phyloP scores from a whole-genome alignment of 2,113 vertebrate species.

The Crotalus helleri region DNA sequence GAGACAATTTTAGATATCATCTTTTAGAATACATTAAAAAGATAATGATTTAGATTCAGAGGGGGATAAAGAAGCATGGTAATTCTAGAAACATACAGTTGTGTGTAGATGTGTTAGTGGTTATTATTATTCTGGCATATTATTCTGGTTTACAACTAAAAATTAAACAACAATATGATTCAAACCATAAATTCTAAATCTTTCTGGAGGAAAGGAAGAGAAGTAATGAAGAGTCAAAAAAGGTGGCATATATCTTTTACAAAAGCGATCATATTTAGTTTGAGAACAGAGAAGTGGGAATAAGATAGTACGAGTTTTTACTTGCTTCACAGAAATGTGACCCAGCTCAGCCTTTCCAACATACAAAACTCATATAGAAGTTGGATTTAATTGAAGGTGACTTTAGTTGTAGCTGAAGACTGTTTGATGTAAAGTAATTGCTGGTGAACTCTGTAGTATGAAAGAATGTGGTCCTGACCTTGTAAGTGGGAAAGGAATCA shows the following conservation, averaged over 20 bases:
- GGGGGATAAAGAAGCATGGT: not conserved
- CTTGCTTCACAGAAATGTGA: not conserved
- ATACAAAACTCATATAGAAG: not conserved
- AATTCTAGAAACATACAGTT: not conserved
- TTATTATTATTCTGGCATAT: not conserved
- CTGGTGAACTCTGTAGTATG: not conserved
- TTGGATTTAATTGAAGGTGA: not conserved
- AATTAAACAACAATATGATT: not conserved
- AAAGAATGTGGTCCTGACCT: not conserved
- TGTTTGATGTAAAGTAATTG: not conserved
- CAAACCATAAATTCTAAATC: not conserved
- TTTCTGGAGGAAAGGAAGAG: not conserved
- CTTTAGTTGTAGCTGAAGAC: not conserved
- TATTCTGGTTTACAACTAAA: not conserved
- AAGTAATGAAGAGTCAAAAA: not conserved
- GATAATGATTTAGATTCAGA: not conserved
- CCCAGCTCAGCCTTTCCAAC: not conserved
- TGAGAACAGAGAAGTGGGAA: not conserved
- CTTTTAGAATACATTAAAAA: not conserved
- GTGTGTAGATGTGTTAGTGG: not conserved
- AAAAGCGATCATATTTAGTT: not conserved
- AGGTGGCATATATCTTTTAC: not conserved
- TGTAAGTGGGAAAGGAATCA: not conserved
- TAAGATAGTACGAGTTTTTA: not conserved
- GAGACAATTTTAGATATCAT: not conserved